Base-by-base conservation (phyloP, 1,140 invertebrate species). In the Tribolium madens region DNA sequence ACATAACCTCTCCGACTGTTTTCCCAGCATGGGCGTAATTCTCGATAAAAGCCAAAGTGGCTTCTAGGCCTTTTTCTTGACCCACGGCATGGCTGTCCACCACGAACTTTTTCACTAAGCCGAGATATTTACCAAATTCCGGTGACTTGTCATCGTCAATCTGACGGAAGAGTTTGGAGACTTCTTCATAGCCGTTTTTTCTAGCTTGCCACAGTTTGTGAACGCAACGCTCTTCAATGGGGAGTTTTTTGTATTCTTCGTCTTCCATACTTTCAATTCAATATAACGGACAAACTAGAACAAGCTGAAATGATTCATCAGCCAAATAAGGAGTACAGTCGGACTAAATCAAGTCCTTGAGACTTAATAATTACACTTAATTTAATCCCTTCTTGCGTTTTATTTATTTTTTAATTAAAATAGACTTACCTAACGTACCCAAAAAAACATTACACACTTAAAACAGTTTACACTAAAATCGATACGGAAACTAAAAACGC, bases 171-270 rank as follows among this genome's bases (percentile, higher is more conserved):
- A 95, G 87, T 85, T 98, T 98, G 2, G 92, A 90, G 0, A 96
- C 93, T 86, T 98, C 96, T 88, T 98, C 96, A 83, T 98, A 99
- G 0, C 96, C 97, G 83, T 93, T 91, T 0, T 98, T 88, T 82
- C 97, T 89, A 2, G 97, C 97, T 86, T 98, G 98, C 97, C 97
- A 99, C 74, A 94, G 90, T 88, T 98, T 98, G 85, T 98, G 96
- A 12, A 94, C 91, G 87, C 94, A 95, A 86, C 94, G 91, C 78
- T 98, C 97, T 79, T 98, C 96, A 48, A 96, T 89, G 1, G 97
- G 93, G 74, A 98, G 87, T 86, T 98, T 98, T 80, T 93, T 91
- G 87, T 95, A 98, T 87, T 98, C 96, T 82, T 98, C 96, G 85
- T 97, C 94, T 82, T 95, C 93, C 93, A 94, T 95, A 26, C 33